phyloP scores from a whole-genome alignment of 2,113 vertebrate species.

The Vulpes vulpes region DNA sequence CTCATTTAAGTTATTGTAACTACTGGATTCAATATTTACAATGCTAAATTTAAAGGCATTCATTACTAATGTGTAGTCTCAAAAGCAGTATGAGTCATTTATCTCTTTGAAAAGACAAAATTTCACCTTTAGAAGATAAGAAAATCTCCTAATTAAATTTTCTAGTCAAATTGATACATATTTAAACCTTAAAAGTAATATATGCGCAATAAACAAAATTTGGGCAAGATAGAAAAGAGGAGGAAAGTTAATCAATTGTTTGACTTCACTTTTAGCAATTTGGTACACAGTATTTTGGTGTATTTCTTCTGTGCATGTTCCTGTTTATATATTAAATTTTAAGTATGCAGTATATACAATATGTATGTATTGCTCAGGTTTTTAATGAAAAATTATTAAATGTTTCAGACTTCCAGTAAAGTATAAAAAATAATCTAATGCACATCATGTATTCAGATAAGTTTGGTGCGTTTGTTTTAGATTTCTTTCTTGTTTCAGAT shows the following conservation, averaged over 20 bases:
- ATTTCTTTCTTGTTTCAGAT: background rate
- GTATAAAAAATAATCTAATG: background rate
- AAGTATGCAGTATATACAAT: background rate
- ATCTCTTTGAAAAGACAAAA: conserved; percentile 52
- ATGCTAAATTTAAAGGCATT: conserved; percentile 69
- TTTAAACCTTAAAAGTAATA: conserved; percentile 11
- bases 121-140: conserved; percentile 51
- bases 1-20: conserved; percentile 71
- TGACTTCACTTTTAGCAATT: background rate
- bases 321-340: conserved; percentile 18
- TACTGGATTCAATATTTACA: conserved; percentile 73
- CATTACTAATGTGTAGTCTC: conserved; percentile 17
- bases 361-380: background rate
- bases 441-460: background rate
- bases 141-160: background rate
- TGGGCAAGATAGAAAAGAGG: background rate
- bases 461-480: background rate
- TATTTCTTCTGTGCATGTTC: background rate
- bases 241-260: background rate
- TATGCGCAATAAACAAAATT: background rate
- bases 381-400: conserved; percentile 31
- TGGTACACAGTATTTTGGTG: background rate
- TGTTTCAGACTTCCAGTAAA: background rate
- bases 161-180: background rate
- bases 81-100: conserved; percentile 41